Evolutionary conservation across 2,113 vertebrate genomes (phyloP), one percentile per base, ranked within the genome.

Genomic region (Galemys pyrenaicus): DNA sequence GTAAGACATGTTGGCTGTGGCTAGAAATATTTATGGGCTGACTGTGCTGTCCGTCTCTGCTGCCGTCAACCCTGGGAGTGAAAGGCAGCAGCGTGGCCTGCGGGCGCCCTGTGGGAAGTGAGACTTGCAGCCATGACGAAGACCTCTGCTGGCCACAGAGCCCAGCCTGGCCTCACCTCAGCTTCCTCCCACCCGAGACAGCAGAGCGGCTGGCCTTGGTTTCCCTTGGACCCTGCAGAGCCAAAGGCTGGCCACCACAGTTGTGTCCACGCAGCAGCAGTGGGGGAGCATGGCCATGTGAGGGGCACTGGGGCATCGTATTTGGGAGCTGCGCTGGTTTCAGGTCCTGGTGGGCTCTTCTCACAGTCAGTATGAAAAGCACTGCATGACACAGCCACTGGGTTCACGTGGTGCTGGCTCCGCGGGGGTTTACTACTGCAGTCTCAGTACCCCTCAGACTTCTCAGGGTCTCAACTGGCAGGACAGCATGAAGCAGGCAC

Each of bases 1-100:
- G 96, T 87, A 77, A 94, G 95, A 96, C 13, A 4, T 54, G 78
- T 20, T 92, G 94, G 91, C 93, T 89, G 71, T 0, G 87, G 92
- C 92, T 97, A 80, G 94, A 96, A 97, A 97, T 95, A 97, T 97
- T 98, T 93, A 97, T 95, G 97, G 97, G 87, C 79, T 89, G 91
- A 60, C 39, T 20, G 54, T 28, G 80, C 75, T 68, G 81, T 24
- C 44, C 9, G 94, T 84, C 67, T 94, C 65, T 41, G 77, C 71
- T 70, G 75, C 41, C 70, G 26, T 12, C 75, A 74, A 22, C 75
- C 22, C 4, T 24, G 65, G 81, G 60, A 46, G 89, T 8, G 94
- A 84, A 0, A 2, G 68, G 94, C 39, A 44, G 88, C 30, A 44
- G 44, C 46, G 94, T 65, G 83, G 90, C 92, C 17, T 3, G 11